phyloP scores from a whole-genome alignment of 1,140 invertebrate genomes.

The Camponotus vicinus region DNA sequence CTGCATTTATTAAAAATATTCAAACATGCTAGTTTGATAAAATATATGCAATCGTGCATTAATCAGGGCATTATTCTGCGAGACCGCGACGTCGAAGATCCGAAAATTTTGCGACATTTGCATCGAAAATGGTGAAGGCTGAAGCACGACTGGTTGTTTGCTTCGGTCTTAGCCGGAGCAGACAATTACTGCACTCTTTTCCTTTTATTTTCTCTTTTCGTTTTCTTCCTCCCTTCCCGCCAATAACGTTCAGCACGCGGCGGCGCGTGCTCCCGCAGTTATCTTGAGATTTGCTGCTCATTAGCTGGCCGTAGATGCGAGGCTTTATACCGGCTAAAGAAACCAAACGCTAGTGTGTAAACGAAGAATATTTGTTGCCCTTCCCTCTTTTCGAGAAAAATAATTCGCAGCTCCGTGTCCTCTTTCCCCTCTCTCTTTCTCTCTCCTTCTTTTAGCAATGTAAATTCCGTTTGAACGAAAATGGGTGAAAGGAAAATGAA shows the following conservation, averaged over 20 bases:
- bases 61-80: slow-evolving; percentile 1
- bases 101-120: slow-evolving; percentile 58
- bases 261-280: slow-evolving; percentile 74
- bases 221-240: not conserved
- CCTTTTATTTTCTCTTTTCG: slow-evolving; percentile 41
- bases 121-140: slow-evolving; percentile 55
- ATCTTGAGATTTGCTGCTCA: slow-evolving; percentile 81
- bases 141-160: slow-evolving; percentile 35
- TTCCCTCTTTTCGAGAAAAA: slow-evolving; percentile 30
- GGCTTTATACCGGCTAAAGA: slow-evolving; percentile 30
- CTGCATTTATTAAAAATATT: slow-evolving; percentile 5
- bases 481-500: slow-evolving; percentile 42
- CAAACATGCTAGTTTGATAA: not conserved
- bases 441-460: not conserved
- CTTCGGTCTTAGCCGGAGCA: slow-evolving; percentile 45
- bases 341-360: slow-evolving; percentile 45
- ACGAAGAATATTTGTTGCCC: slow-evolving; percentile 56
- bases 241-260: slow-evolving; percentile 45
- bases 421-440: too few species aligned
- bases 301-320: slow-evolving; percentile 70
- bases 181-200: slow-evolving; percentile 71
- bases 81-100: not conserved
- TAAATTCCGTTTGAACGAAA: not conserved
- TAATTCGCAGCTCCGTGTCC: slow-evolving; percentile 22
- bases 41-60: not conserved